Evolutionary conservation across 2,797 vertebrate genomes (phyloP), one percentile per base, ranked within the genome.

Genomic region (Aphelocoma californica): DNA sequence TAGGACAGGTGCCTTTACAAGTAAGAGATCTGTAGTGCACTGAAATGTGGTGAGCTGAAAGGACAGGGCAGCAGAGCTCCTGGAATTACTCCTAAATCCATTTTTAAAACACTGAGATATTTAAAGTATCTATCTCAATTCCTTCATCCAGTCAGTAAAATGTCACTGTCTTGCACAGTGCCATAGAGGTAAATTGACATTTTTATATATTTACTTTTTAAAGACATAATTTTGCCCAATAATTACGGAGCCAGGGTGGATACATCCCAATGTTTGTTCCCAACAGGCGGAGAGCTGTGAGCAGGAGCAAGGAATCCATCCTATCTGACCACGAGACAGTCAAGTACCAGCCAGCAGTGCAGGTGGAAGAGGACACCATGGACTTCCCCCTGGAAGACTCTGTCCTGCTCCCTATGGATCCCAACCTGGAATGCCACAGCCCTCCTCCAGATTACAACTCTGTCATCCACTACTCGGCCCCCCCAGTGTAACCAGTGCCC

Each of bases 391-490:
- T 99, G 97, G 98, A 99, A 21, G 98, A 99, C 86, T 98, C 98
- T 0, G 98, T 98, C 25, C 97, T 98, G 36, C 95, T 98, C 8
- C 96, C 97, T 0, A 97, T 99, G 97, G 99, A 99, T 77, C 97
- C 97, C 14, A 98, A 78, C 92, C 97, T 99, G 92, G 99, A 99
- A 91, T 99, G 99, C 95, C 99, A 99, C 98, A 99, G 99, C 97
- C 99, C 99, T 1, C 99, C 99, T 3, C 99, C 99, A 0, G 99
- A 99, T 97, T 99, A 99, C 97, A 99, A 99, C 97, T 98, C 98
- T 0, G 98, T 99, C 93, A 96, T 99, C 91, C 99, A 99, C 96
- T 99, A 99, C 97, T 99, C 98, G 1, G 98, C 98, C 57, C 98
- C 99, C 9, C 98, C 98, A 0, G 98, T 99, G 95, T 99, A 98